phyloP scores from a whole-genome alignment of 2,888 invertebrate genomes.

The Agrochola macilenta region DNA sequence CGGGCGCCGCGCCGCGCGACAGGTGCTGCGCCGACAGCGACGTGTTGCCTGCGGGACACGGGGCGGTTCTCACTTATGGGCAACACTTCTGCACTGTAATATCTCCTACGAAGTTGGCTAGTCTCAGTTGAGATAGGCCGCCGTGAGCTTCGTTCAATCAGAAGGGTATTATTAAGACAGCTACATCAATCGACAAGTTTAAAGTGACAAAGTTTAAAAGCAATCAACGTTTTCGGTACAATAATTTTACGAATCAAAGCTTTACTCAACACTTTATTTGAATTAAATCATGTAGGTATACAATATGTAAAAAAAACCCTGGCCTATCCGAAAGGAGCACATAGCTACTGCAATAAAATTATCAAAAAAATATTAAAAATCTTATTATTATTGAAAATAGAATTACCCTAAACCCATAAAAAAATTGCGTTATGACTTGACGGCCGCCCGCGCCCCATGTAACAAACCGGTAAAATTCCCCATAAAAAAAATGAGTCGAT shows the following conservation, averaged over 20 bases:
- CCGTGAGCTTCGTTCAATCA: neutral
- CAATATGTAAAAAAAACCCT: too few species aligned
- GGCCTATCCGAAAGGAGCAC: too few species aligned
- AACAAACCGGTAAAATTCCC: too few species aligned
- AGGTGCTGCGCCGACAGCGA: conserved; percentile 92
- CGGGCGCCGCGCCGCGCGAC: conserved; percentile 79
- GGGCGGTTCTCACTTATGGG: too few species aligned
- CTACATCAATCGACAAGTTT: neutral
- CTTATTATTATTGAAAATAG: too few species aligned
- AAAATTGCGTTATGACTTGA: too few species aligned
- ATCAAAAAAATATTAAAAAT: too few species aligned
- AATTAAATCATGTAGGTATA: too few species aligned
- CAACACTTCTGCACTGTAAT: neutral
- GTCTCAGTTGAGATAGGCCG: neutral
- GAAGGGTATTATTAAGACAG: neutral
- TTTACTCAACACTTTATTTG: neutral
- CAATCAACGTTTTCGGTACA: neutral
- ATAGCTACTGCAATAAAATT: too few species aligned
- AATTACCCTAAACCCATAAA: too few species aligned
- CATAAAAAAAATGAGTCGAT: too few species aligned
- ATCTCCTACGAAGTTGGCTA: neutral
- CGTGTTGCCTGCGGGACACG: conserved; percentile 80
- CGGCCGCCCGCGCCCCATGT: too few species aligned
- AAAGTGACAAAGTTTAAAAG: neutral
- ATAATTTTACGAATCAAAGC: neutral